phyloP scores from a whole-genome alignment of 2,797 vertebrate species.

The Myotis planiceps region DNA sequence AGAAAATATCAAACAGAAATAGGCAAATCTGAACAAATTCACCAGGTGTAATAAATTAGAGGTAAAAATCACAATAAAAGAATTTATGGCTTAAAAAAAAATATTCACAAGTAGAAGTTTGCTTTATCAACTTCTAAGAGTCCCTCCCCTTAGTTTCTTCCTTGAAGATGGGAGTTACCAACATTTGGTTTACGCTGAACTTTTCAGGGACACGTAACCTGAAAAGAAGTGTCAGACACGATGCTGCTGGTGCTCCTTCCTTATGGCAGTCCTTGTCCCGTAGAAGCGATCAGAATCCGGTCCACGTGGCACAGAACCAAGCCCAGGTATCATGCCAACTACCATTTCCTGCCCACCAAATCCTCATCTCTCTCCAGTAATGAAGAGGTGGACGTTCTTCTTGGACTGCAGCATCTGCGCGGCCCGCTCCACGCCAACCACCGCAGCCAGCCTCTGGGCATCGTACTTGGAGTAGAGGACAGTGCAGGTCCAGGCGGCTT shows the following conservation, averaged over 20 bases:
- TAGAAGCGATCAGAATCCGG: not conserved
- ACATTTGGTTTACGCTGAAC: not conserved
- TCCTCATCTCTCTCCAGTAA: slow-evolving; percentile 91
- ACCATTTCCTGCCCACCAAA: not conserved
- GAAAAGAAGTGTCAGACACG: not conserved
- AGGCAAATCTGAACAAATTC: not conserved
- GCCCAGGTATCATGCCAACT: fast-evolving
- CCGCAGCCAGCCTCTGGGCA: slow-evolving; percentile 91
- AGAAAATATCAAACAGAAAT: not conserved
- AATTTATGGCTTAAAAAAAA: slow-evolving; percentile 13
- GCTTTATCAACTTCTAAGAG: not conserved
- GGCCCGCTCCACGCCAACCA: slow-evolving; percentile 92
- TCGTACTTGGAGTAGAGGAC: slow-evolving; percentile 95
- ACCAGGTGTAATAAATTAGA: not conserved
- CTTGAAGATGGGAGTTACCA: not conserved
- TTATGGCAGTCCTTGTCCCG: not conserved
- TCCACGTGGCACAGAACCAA: not conserved
- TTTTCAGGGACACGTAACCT: not conserved
- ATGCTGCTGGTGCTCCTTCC: fast-evolving
- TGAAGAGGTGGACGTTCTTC: slow-evolving; percentile 95
- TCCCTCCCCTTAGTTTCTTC: not conserved
- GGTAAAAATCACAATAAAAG: not conserved
- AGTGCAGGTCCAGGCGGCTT: slow-evolving; percentile 95
- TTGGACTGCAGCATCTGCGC: slow-evolving; percentile 95
- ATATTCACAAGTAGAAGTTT: not conserved